Conservation (phyloP, 2,113 vertebrate genomes). For the Nothocercus nigrocapillus region DNA sequence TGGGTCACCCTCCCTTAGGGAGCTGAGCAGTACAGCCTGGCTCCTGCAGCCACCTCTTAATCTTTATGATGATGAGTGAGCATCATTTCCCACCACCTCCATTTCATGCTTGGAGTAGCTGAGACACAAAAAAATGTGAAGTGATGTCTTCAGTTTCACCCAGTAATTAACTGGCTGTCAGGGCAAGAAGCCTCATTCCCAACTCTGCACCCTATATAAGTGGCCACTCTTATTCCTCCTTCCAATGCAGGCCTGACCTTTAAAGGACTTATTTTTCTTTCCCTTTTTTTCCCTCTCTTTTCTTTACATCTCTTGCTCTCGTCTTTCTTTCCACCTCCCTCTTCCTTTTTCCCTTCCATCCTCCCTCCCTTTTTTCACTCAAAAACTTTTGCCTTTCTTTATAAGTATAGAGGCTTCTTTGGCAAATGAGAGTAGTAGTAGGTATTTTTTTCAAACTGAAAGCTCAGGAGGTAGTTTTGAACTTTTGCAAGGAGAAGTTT, state of each 20-base stretch:
- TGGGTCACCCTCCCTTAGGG: fast-evolving
- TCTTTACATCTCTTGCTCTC: fast-evolving
- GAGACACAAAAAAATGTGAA: not conserved
- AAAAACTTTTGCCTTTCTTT: not conserved
- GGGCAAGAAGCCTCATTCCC: not conserved
- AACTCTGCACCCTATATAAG: not conserved
- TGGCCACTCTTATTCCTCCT: not conserved
- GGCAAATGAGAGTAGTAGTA: not conserved
- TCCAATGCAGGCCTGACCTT: not conserved
- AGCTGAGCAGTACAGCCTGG: not conserved
- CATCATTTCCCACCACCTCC: not conserved
- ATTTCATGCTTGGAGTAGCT: not conserved
- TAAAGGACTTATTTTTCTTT: not conserved
- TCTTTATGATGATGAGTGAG: not conserved
- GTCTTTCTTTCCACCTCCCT: fast-evolving
- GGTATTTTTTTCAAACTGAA: not conserved
- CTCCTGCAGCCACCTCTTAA: not conserved
- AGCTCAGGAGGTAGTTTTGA: not conserved
- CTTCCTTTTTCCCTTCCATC: no score
- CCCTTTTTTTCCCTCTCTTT: no score
- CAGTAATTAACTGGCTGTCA: not conserved
- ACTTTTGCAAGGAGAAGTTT: not conserved
- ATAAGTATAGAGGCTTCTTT: not conserved
- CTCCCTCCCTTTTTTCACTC: no score
- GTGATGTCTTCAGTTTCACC: not conserved